phyloP scores from a whole-genome alignment of 2,888 invertebrate species.

The Pomacea canaliculata region DNA sequence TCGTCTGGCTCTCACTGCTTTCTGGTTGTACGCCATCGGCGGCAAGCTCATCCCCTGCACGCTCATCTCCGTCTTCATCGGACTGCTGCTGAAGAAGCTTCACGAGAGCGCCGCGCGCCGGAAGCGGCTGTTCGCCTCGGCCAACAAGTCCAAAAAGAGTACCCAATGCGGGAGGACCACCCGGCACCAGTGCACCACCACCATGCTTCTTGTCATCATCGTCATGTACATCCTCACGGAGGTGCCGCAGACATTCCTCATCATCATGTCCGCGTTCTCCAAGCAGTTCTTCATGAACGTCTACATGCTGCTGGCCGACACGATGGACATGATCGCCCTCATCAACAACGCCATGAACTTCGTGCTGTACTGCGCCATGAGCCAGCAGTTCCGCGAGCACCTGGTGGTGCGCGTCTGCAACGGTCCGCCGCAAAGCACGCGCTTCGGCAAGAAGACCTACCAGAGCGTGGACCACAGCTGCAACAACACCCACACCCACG shows the following conservation, averaged over 20 bases:
- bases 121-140: conserved; percentile 28
- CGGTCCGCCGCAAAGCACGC: conserved; percentile 1
- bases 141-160: conserved; percentile 5
- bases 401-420: conserved; percentile 72
- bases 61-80: conserved; percentile 80
- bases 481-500: conserved; percentile 24
- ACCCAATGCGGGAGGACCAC: neutral
- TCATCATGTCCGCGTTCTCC: conserved; percentile 82
- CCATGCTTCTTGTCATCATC: conserved; percentile 80
- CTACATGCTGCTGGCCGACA: conserved; percentile 78
- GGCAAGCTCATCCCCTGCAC: conserved; percentile 92
- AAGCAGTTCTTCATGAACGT: conserved; percentile 77
- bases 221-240: conserved; percentile 89
- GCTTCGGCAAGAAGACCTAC: conserved; percentile 21
- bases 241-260: conserved; percentile 83
- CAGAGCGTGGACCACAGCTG: conserved; percentile 25
- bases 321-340: conserved; percentile 90
- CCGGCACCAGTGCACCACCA: conserved; percentile 80
- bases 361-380: conserved; percentile 93
- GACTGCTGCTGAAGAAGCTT: conserved; percentile 68
- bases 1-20: conserved; percentile 32
- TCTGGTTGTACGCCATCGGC: conserved; percentile 92
- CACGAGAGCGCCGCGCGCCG: conserved; percentile 46
- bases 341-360: conserved; percentile 94
- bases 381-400: conserved; percentile 84